phyloP scores from a whole-genome alignment of 2,797 vertebrate genomes.

The Amblyraja radiata region DNA sequence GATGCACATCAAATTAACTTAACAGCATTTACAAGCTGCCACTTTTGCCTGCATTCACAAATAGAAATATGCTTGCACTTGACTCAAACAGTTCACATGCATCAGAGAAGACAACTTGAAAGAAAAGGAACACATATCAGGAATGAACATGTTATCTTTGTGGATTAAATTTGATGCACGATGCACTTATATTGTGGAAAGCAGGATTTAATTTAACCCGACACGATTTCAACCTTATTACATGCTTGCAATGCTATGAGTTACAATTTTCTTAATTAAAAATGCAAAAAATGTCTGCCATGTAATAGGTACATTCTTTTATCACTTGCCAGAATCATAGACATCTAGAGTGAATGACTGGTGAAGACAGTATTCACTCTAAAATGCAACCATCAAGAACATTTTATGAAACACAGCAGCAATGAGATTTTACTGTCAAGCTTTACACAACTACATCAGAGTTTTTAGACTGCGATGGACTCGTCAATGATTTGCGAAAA shows the following conservation, averaged over 20 bases:
- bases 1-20: constrained; percentile 37
- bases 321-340: constrained; percentile 16
- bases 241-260: neutral
- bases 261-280: constrained; percentile 27
- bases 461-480: neutral
- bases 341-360: neutral
- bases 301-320: constrained; percentile 11
- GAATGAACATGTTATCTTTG: constrained; percentile 37
- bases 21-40: constrained; percentile 34
- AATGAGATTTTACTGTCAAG: neutral
- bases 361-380: neutral
- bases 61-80: constrained; percentile 37
- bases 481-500: neutral
- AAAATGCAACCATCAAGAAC: neutral
- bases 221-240: constrained; percentile 10
- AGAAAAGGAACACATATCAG: constrained; percentile 35
- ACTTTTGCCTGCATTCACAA: constrained; percentile 36
- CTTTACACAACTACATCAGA: neutral
- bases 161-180: constrained; percentile 32
- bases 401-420: constrained; percentile 4
- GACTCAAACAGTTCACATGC: constrained; percentile 37
- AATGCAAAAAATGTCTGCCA: neutral
- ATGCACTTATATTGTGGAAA: constrained; percentile 27
- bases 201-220: constrained; percentile 20
- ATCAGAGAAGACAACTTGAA: constrained; percentile 37